Evolutionary conservation across 2,797 vertebrate species (phyloP).

Genomic region (Ataeniobius toweri): DNA sequence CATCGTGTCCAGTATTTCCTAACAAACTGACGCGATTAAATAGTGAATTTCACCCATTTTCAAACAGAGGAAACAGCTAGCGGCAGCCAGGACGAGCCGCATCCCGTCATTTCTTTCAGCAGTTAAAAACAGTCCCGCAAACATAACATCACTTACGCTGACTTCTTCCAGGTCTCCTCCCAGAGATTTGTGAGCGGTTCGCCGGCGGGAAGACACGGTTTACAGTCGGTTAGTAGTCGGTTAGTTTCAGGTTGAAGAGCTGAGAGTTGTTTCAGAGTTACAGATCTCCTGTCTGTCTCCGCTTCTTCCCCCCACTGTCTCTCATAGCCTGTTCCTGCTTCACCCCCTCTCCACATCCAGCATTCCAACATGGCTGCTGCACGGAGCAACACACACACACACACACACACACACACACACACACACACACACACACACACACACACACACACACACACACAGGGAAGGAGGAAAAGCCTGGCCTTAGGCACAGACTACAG

Average conservation of each 20-base stretch:
- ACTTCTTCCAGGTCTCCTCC: constrained; percentile 43
- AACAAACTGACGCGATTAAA: neutral
- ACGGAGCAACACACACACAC: constrained; percentile 4
- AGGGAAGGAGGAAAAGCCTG: constrained; percentile 33
- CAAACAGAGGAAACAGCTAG: constrained; percentile 30
- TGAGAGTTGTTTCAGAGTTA: constrained; percentile 33
- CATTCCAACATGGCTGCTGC: constrained; percentile 79
- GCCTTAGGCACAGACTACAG: constrained; percentile 36
- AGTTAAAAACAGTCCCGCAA: constrained; percentile 30
- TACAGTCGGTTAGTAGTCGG: constrained; percentile 37
- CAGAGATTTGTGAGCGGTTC: constrained; percentile 26
- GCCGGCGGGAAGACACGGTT: constrained; percentile 21
- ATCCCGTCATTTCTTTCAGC: constrained; percentile 48
- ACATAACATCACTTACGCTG: constrained; percentile 56
- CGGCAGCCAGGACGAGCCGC: constrained; percentile 27
- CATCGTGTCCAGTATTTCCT: neutral
- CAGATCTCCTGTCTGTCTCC: constrained; percentile 42
- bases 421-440: neutral
- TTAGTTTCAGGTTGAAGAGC: constrained; percentile 43
- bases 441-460: neutral
- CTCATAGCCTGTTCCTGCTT: constrained; percentile 68
- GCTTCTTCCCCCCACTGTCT: constrained; percentile 15
- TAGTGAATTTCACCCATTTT: neutral
- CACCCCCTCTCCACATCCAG: constrained; percentile 71
- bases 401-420: neutral